Evolutionary conservation across 2,113 vertebrate genomes (phyloP).

Genomic region (Arizona elegans): DNA sequence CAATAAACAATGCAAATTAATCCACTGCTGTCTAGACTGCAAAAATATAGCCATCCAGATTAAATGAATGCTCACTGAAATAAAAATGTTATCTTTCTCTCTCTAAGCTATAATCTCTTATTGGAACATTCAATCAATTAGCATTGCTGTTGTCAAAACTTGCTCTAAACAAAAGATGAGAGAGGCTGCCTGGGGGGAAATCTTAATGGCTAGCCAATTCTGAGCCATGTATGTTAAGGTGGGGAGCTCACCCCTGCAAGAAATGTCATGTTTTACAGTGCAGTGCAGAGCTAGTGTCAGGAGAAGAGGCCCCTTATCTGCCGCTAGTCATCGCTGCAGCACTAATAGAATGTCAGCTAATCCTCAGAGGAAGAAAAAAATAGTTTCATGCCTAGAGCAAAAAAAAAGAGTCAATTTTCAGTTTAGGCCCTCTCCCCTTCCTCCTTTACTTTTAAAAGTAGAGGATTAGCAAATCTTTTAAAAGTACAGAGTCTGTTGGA

Average conservation of each 20-base stretch:
- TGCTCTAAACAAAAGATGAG: conserved; percentile 66
- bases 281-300: conserved; percentile 39
- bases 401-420: conserved; percentile 31
- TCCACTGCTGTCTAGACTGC: background rate
- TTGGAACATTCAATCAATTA: conserved; percentile 79
- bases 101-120: conserved; percentile 69
- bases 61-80: conserved; percentile 46
- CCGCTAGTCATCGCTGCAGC: conserved; percentile 47
- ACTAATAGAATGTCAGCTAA: conserved; percentile 54
- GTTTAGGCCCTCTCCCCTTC: conserved; percentile 6
- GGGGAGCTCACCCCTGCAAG: conserved; percentile 64
- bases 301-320: conserved; percentile 55
- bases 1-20: conserved; percentile 9
- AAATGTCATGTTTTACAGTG: conserved; percentile 57
- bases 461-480: conserved; percentile 4
- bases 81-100: conserved; percentile 61
- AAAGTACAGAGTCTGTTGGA: conserved; percentile 10
- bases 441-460: background rate
- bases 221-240: conserved; percentile 37
- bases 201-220: conserved; percentile 32
- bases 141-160: conserved; percentile 78
- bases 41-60: conserved; percentile 7
- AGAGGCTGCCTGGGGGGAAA: conserved; percentile 51
- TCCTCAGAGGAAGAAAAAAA: conserved; percentile 9
- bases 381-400: conserved; percentile 17